Conservation (phyloP, 2,797 vertebrate genomes). For the Chrysocyon brachyurus region DNA sequence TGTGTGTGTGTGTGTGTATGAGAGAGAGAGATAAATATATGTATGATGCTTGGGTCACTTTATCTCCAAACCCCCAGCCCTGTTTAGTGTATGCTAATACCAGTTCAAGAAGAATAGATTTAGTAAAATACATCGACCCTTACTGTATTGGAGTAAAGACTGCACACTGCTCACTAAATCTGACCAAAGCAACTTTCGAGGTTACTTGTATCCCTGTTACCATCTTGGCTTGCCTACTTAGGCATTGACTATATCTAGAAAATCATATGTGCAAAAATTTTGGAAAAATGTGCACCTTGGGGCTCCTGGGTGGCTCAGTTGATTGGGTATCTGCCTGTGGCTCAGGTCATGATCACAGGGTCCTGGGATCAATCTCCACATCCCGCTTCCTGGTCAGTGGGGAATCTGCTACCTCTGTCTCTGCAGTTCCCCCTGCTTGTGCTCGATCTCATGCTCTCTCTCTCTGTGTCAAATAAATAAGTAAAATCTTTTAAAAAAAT, state of each 20-base stretch:
- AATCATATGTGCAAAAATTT: not conserved
- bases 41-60: not conserved
- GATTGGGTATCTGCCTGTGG: too few species aligned
- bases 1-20: too few species aligned
- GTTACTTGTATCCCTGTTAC: constrained; percentile 37
- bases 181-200: constrained; percentile 40
- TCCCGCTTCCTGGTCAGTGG: too few species aligned
- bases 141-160: constrained; percentile 42
- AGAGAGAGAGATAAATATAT: not conserved
- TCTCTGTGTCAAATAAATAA: too few species aligned
- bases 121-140: constrained; percentile 37
- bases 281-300: constrained; percentile 11
- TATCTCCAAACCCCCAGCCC: not conserved
- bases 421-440: too few species aligned
- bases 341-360: too few species aligned
- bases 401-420: too few species aligned
- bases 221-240: constrained; percentile 41
- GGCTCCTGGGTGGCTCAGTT: too few species aligned
- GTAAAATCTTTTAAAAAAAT: not conserved
- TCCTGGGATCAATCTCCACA: too few species aligned
- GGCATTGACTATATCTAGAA: constrained; percentile 3
- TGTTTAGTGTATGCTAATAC: constrained; percentile 26
- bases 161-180: not conserved
- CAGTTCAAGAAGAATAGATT: constrained; percentile 45
- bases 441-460: too few species aligned